Base-by-base conservation (phyloP, 2,888 invertebrate genomes). In the Pilophorus perplexus region DNA sequence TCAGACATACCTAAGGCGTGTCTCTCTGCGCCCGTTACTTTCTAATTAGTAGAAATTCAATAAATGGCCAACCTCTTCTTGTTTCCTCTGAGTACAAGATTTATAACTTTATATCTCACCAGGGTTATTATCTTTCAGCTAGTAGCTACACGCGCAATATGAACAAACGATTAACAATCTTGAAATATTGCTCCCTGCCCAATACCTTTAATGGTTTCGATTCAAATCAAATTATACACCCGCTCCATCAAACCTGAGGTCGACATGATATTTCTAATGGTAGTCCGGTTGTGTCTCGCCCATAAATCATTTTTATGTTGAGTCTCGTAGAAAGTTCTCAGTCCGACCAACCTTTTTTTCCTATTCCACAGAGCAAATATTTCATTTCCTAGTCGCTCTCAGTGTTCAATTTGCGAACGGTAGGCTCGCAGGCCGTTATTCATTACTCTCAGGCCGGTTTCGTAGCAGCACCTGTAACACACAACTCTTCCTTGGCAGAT, bases 21-120 rank as follows among this genome's bases (percentile, higher is more conserved):
- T 42, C 59, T 42, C 40, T 42, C 27, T 33, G 10, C 28, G 18
- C 28, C 59, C 59, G 59, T 59, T 59, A 59, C 59, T 59, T 59
- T 59, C 59, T 59, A 59, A 59, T 59, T 59, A 59, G 59, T 59
- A 59, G 59, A 59, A 59, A 59, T 59, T 59, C 59, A 59, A 59
- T 59, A 59, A 59, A 38, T 59, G 59, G 42, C 59, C 42, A 59
- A 22, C 40, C 42, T 25, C 40, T 33, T 33, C 22, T 42, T 59
- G 22, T 27, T 59, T 42, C 27, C 25, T 59, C 59, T 42, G 5
- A 22, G n/a, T 38, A 25, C 23, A n/a, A 59, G 59, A 59, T 59
- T 59, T 59, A 59, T 59, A 59, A 59, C 59, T 59, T 40, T 59
- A 59, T 59, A 38, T 59, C 57, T 23, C 42, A 59, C 40, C 59